phyloP scores from a whole-genome alignment of 2,888 invertebrate species.

The Acrocyrtus sp. region DNA sequence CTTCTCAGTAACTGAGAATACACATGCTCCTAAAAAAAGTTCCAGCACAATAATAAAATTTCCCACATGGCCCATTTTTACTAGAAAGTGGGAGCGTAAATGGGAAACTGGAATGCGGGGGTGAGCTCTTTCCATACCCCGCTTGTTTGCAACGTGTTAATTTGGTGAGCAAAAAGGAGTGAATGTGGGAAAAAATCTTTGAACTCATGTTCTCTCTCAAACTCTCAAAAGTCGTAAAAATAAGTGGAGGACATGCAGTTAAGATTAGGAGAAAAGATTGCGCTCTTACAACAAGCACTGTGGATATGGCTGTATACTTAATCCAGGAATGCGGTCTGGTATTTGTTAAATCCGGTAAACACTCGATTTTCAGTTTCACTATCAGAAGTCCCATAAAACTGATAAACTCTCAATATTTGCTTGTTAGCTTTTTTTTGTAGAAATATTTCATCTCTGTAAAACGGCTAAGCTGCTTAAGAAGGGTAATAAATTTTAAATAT shows the following conservation, averaged over 20 bases:
- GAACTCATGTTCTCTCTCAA: conserved; percentile 36
- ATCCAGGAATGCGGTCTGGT: not conserved
- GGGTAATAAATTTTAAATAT: conserved; percentile 31
- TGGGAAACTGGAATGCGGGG: not conserved
- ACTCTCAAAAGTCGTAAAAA: conserved; percentile 35
- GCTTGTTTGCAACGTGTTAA: too few species aligned
- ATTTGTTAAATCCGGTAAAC: not conserved
- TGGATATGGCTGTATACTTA: not conserved
- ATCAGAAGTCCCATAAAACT: not conserved
- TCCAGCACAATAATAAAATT: too few species aligned
- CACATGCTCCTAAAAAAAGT: too few species aligned
- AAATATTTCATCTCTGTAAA: not conserved
- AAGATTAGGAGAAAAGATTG: conserved; percentile 32
- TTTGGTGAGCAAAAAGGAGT: conserved; percentile 47
- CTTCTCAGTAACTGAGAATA: too few species aligned
- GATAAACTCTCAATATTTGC: too few species aligned
- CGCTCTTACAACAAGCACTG: not conserved
- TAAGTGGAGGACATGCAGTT: conserved; percentile 45
- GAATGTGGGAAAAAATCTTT: conserved; percentile 49
- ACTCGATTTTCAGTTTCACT: not conserved
- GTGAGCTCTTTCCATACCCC: too few species aligned
- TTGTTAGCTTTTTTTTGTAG: too few species aligned
- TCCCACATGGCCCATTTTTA: too few species aligned
- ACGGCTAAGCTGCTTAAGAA: conserved; percentile 15
- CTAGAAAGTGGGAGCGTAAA: too few species aligned